Evolutionary conservation across 1,140 invertebrate genomes (phyloP).

Genomic region (Physella acuta): DNA sequence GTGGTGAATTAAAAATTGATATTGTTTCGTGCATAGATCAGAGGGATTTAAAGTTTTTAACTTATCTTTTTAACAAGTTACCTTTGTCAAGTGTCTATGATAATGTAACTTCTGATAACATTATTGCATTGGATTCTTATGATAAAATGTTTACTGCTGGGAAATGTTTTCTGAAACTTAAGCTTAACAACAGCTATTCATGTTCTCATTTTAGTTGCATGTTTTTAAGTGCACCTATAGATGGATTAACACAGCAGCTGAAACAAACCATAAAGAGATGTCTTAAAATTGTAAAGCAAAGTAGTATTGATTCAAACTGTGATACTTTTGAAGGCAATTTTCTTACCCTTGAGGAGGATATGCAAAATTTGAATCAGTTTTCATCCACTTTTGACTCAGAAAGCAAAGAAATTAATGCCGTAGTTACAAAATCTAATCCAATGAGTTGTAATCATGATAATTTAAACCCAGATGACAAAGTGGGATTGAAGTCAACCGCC

Average conservation of each 20-base stretch:
- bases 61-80: not conserved
- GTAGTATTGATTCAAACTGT: not conserved
- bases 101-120: conserved; percentile 2
- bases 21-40: not conserved
- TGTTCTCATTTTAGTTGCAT: conserved; percentile 4
- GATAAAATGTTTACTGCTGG: not conserved
- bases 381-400: too few species aligned
- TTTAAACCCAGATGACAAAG: too few species aligned
- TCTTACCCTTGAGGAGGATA: too few species aligned
- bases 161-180: conserved; percentile 3
- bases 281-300: not conserved
- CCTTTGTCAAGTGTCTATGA: conserved; percentile 7
- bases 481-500: too few species aligned
- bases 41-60: conserved; percentile 1
- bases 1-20: not conserved
- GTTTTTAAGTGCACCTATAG: conserved; percentile 32
- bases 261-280: conserved; percentile 19
- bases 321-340: too few species aligned
- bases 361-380: too few species aligned
- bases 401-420: too few species aligned
- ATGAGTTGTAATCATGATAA: too few species aligned
- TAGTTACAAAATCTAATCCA: too few species aligned
- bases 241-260: conserved; percentile 28
- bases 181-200: conserved; percentile 6
- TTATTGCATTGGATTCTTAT: not conserved